Base-by-base conservation (phyloP, 2,113 vertebrate genomes). In the Macrotus californicus region DNA sequence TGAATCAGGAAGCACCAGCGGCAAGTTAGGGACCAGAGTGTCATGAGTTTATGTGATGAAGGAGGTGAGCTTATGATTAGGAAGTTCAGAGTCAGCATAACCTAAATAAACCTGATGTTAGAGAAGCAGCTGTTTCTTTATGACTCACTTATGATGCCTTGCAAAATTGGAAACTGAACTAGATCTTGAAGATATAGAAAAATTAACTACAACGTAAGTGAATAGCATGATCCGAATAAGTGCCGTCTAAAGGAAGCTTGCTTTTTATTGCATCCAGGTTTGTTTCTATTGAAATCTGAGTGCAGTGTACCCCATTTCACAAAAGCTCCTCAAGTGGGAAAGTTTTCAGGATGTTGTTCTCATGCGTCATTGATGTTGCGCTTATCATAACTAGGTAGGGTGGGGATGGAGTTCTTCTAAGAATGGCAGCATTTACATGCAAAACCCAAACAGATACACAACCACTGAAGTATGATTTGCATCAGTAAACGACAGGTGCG, bases 41-140 rank as follows among this genome's bases (percentile, higher is more conserved):
- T 96, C 75, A 72, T 50, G 34, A 64, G 41, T 85, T 88, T 81
- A 82, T 67, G 43, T 18, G 54, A 46, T 87, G 43, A 75, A 83
- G 79, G 75, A 89, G 54, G 64, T 89, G 69, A 89, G 82, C 43
- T 46, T 75, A 56, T 10, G 36, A 97, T 73, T 87, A 89, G 66
- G 46, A 77, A 93, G 64, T 83, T 89, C 50, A 52, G 83, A 87
- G 50, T 95, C 69, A 46, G 66, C 64, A 92, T 70, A 70, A 50
- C 26, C 90, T 87, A 93, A 89, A 92, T 86, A 93, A 84, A 76
- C 52, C 81, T 90, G 85, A 41, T 72, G 70, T 41, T 59, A 18
- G 34, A 59, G 41, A 52, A 61, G 18, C 72, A 70, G 76, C 52
- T 97, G 41, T 85, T 92, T 79, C 66, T 50, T 52, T 50, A 34